A percentile compares a stretch with the other conserved stretches of the same genome.
Evolutionary conservation across 2,797 vertebrate species (phyloP).

Genomic region (Sciaenops ocellatus): DNA sequence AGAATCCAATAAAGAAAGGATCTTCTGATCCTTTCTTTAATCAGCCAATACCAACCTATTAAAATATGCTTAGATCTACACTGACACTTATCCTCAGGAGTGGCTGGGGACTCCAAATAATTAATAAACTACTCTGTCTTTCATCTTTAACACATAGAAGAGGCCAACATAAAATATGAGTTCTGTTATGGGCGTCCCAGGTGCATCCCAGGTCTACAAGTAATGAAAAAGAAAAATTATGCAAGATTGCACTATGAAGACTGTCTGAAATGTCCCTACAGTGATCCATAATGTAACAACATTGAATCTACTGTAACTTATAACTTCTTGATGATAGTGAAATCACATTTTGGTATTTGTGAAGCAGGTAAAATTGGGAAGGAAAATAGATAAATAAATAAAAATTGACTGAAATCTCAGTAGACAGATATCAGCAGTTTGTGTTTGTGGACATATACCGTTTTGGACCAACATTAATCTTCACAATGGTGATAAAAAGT

Average conservation of each 20-base stretch:
- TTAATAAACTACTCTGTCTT: background rate
- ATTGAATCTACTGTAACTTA: background rate
- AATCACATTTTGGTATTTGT: background rate
- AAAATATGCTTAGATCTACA: background rate
- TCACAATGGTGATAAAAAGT: too few relatives aligned
- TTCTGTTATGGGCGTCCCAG: conserved; percentile 6
- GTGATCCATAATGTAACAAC: background rate
- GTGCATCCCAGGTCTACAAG: too few relatives aligned
- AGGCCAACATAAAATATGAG: background rate
- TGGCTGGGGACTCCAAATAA: background rate
- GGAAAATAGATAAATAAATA: background rate
- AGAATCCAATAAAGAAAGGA: too few relatives aligned
- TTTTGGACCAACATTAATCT: conserved; percentile 2
- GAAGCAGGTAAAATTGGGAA: background rate
- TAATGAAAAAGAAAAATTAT: too few relatives aligned
- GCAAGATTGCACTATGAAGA: background rate
- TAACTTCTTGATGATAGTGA: background rate
- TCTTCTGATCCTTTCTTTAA: too few relatives aligned
- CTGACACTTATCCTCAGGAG: background rate
- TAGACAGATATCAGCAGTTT: background rate
- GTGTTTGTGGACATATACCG: background rate
- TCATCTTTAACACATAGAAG: background rate
- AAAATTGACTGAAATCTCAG: background rate
- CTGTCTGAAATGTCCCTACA: background rate
- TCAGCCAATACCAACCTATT: too few relatives aligned